Evolutionary conservation across 2,888 invertebrate species (phyloP).

Genomic region (Diarsia dahlii): DNA sequence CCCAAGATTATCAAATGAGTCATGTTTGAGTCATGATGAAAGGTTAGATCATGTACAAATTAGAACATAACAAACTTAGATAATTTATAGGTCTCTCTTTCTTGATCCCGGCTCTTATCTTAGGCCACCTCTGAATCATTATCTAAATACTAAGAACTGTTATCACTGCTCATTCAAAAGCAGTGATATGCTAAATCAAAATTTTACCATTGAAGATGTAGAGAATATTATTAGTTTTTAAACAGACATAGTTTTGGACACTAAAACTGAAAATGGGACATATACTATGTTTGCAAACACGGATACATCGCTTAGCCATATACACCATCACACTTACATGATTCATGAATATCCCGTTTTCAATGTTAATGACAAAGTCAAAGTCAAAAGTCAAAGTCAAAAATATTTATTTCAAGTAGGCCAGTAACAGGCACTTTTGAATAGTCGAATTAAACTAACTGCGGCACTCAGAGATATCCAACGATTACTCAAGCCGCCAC

Average conservation of each 20-base stretch:
- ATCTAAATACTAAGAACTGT: not conserved
- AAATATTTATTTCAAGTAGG: too few species aligned
- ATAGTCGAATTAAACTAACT: too few species aligned
- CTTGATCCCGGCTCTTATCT: not conserved
- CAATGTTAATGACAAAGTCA: not conserved
- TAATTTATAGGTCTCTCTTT: not conserved
- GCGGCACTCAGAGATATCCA: too few species aligned
- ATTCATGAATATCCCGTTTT: too few species aligned
- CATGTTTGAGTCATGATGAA: not conserved
- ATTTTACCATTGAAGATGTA: not conserved
- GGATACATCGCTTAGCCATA: too few species aligned
- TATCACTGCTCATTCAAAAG: not conserved
- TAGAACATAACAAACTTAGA: not conserved
- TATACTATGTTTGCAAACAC: too few species aligned
- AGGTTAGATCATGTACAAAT: not conserved
- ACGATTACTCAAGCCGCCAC: too few species aligned
- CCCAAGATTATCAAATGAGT: not conserved
- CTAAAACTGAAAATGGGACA: too few species aligned
- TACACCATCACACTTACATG: too few species aligned
- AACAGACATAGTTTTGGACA: too few species aligned
- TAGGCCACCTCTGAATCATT: not conserved
- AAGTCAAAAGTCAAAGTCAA: too few species aligned
- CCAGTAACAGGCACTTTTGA: too few species aligned
- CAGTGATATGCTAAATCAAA: not conserved
- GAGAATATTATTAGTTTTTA: not conserved